Evolutionary conservation across 2,797 vertebrate species (phyloP).

Genomic region (Muraenolepis orangiensis): DNA sequence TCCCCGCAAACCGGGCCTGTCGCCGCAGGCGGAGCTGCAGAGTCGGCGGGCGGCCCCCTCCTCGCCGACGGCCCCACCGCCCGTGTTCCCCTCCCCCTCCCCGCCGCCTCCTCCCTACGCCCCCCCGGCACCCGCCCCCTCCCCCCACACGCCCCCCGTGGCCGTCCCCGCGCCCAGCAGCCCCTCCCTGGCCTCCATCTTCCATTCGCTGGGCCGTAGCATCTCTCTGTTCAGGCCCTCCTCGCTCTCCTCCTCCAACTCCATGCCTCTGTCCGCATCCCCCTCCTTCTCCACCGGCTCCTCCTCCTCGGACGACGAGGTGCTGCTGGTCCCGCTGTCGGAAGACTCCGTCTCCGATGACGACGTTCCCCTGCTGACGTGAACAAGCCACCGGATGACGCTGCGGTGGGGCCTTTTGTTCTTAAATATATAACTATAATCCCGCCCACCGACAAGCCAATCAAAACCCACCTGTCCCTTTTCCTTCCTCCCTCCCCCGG

Average conservation of each 20-base stretch:
- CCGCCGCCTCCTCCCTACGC: constrained; percentile 53
- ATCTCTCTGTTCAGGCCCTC: constrained; percentile 72
- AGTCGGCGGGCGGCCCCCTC: constrained; percentile 21
- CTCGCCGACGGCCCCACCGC: neutral
- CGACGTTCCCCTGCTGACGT: constrained; percentile 79
- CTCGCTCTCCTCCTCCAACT: constrained; percentile 58
- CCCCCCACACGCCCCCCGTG: constrained; percentile 16
- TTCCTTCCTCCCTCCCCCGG: constrained; percentile 8
- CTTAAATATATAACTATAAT: neutral
- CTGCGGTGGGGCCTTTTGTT: neutral
- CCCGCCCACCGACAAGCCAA: neutral
- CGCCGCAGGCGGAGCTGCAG: constrained; percentile 56
- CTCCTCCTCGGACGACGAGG: constrained; percentile 80
- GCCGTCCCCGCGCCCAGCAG: constrained; percentile 63
- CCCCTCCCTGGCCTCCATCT: constrained; percentile 73
- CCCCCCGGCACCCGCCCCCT: constrained; percentile 38
- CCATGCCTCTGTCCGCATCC: constrained; percentile 67
- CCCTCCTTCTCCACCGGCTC: constrained; percentile 58
- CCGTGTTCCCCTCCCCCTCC: constrained; percentile 21
- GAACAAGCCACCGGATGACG: constrained; percentile 26
- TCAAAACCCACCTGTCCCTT: neutral
- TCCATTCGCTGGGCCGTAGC: constrained; percentile 71
- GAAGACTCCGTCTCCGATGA: constrained; percentile 77
- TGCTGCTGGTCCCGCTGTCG: constrained; percentile 82
- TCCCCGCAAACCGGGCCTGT: constrained; percentile 69